Evolutionary conservation across 1,140 invertebrate genomes (phyloP), one percentile per base, ranked within the genome.

Genomic region (Pogonomyrmex californicus): DNA sequence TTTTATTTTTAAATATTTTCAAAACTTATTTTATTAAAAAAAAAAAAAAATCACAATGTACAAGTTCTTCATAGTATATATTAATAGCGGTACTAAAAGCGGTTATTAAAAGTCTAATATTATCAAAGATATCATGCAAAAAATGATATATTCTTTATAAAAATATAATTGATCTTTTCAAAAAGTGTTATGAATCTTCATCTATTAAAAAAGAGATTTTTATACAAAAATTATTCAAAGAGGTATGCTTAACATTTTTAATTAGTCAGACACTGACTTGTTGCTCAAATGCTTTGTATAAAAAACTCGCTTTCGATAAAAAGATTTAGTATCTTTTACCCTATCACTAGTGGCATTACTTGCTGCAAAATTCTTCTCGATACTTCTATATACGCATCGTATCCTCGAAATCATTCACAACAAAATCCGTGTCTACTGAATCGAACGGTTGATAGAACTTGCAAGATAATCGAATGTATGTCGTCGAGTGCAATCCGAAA

Each of bases 391-490:
- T 30, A 41, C 65, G 30, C 14, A 4, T 82, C 68, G 14, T 60
- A 41, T 60, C 30, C 65, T 14, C 30, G 41, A 71, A 41, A 10
- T 47, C 14, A 14, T 44, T 71, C 23, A 23, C 77, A 33, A 58
- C 65, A 41, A 71, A 71, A 82, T 82, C 65, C 65, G 51, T 60
- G 54, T 60, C 54, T 41, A 23, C 30, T 60, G 54, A 82, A 82
- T 82, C 66, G 66, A 83, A 75, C 41, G 60, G 68, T 83, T 73
- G 66, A 83, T 75, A 83, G 70, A 76, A 62, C 83, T 90, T 75
- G 75, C 86, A 82, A 89, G 86, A 75, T 90, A 71, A 85, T 86
- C 71, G 76, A 47, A 54, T 56, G 75, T 87, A 75, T 87, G 82
- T 85, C 54, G 71, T 75, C 54, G 70, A 56, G 44, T 49, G 54